phyloP scores from a whole-genome alignment of 2,797 vertebrate genomes.

The Pantherophis alleghaniensis region DNA sequence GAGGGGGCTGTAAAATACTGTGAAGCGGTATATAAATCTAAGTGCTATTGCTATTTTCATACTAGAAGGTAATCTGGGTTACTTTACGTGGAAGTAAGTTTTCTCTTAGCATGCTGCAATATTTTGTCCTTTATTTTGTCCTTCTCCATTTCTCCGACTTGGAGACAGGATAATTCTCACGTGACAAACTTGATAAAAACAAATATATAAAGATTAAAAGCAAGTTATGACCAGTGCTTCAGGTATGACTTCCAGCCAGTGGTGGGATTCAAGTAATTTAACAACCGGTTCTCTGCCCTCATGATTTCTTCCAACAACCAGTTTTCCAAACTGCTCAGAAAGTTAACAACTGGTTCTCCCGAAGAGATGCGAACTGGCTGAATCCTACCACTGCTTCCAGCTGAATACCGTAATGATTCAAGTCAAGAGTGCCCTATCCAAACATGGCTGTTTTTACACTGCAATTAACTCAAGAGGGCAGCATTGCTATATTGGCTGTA shows the following conservation, averaged over 20 bases:
- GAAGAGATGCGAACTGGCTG: no score
- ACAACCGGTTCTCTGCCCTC: no score
- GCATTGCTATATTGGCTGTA: not conserved
- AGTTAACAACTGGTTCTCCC: no score
- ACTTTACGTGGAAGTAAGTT: not conserved
- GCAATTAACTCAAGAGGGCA: not conserved
- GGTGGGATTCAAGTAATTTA: no score
- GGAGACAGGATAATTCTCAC: not conserved
- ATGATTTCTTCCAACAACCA: no score
- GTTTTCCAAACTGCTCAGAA: no score
- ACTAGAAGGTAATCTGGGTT: not conserved
- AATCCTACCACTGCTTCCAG: no score
- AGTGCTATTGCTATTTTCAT: not conserved
- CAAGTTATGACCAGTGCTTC: not conserved
- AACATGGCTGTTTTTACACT: not conserved
- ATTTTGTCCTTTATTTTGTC: not conserved
- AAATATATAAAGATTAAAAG: not conserved
- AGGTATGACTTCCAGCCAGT: no score
- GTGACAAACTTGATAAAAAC: not conserved
- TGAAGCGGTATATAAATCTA: not conserved
- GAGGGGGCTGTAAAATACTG: not conserved
- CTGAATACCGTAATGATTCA: not conserved
- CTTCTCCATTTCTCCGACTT: not conserved
- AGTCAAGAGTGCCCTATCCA: not conserved
- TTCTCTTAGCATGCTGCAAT: no score